phyloP scores from a whole-genome alignment of 2,113 vertebrate species.

The Sphyrna mokarran region DNA sequence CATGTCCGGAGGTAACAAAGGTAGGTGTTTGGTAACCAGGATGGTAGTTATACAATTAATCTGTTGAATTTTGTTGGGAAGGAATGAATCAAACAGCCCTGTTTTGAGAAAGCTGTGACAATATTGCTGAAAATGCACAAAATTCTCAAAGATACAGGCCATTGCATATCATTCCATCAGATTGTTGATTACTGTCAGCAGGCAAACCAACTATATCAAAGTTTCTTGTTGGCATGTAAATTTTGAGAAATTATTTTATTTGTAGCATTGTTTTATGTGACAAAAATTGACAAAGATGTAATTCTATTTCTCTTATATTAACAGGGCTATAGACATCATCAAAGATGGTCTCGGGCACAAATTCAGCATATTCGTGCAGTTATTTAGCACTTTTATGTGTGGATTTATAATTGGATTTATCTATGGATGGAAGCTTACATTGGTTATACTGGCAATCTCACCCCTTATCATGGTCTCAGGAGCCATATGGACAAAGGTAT shows the following conservation, averaged over 20 bases:
- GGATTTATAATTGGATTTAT: constrained; percentile 60
- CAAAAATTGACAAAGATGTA: not conserved
- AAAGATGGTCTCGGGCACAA: constrained; percentile 62
- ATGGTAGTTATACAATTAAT: not conserved
- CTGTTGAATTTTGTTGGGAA: not conserved
- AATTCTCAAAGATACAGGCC: not conserved
- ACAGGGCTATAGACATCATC: constrained; percentile 65
- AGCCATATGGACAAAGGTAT: constrained; percentile 57
- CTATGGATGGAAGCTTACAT: constrained; percentile 62
- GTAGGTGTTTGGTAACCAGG: not conserved
- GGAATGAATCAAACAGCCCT: not conserved
- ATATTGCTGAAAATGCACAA: not conserved
- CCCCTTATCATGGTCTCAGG: constrained; percentile 56
- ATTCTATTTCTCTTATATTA: constrained; percentile 37
- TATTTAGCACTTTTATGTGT: constrained; percentile 52
- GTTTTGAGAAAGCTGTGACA: not conserved
- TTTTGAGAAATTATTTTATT: not conserved
- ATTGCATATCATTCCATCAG: not conserved
- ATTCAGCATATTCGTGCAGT: constrained; percentile 56
- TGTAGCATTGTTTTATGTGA: not conserved
- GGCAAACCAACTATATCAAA: not conserved
- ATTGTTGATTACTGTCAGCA: not conserved
- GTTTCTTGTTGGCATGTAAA: not conserved
- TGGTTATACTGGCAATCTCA: constrained; percentile 61
- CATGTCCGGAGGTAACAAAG: not conserved